These are phyloP conservation scores for Chionodraco myersi DNA, from an alignment of 2,113 vertebrate species.

Conservation along the genomic window DNA sequence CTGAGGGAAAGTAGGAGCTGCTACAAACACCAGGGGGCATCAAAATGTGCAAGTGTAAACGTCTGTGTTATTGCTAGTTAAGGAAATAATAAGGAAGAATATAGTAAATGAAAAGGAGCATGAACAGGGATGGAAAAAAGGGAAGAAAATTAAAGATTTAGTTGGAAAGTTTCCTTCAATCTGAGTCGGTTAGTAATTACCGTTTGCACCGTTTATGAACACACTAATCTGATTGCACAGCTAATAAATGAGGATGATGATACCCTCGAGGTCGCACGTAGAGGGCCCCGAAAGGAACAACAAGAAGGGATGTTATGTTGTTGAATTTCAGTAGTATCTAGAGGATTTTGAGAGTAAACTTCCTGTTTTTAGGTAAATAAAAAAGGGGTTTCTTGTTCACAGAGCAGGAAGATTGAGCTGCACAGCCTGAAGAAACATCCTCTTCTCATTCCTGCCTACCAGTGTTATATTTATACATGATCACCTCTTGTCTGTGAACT, in stretches of 20 bases:
- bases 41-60: not conserved
- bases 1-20: not conserved
- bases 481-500: conserved; percentile 58
- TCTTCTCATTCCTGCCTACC: conserved; percentile 71
- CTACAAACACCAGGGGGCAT: conserved; percentile 11
- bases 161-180: not conserved
- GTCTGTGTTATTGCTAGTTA: not conserved
- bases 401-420: conserved; percentile 76
- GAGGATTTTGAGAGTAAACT: not conserved
- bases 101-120: not conserved
- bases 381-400: conserved; percentile 6
- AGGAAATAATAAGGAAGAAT: not conserved
- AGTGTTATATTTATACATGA: conserved; percentile 75
- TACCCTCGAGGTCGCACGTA: not conserved
- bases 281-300: not conserved
- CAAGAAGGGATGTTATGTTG: not conserved
- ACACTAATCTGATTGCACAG: not conserved
- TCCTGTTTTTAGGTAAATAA: conserved; percentile 1
- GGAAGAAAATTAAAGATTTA: not conserved
- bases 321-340: conserved; percentile 11
- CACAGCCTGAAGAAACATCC: conserved; percentile 65
- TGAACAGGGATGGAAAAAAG: not conserved
- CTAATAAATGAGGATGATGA: conserved; percentile 19
- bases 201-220: not conserved
- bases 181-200: not conserved